A percentile compares a stretch with the other conserved stretches of the same genome.
These are phyloP conservation scores for Tolmerus cingulatus DNA, from an alignment of 2,888 invertebrate species.

Conservation along the genomic window DNA sequence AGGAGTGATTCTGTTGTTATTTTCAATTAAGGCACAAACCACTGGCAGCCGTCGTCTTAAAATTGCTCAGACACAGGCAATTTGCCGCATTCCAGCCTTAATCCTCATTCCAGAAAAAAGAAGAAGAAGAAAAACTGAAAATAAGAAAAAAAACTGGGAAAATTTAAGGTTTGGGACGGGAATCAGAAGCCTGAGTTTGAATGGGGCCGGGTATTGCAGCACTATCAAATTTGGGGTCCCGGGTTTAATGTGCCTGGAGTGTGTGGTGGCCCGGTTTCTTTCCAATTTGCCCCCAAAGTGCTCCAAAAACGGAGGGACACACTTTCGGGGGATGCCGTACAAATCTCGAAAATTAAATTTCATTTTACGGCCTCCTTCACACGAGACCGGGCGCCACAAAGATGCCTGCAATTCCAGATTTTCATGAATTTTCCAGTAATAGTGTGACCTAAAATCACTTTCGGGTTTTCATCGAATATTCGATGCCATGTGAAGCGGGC, in stretches of 20 bases:
- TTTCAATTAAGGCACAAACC: conserved; percentile 14
- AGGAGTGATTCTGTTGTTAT: background rate
- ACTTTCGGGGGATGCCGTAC: conserved; percentile 7
- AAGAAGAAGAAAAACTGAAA: background rate
- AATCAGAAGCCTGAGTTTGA: background rate
- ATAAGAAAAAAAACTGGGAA: background rate
- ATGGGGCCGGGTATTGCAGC: background rate
- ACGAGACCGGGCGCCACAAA: background rate
- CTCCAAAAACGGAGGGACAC: background rate
- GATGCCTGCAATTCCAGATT: conserved; percentile 17
- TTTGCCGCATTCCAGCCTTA: background rate
- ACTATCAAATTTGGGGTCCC: background rate
- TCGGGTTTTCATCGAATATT: conserved; percentile 39
- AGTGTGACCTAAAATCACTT: conserved; percentile 41
- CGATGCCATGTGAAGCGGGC: background rate
- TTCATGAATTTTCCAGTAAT: conserved; percentile 42
- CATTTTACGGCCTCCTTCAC: conserved; percentile 40
- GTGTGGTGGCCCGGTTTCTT: background rate
- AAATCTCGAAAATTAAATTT: conserved; percentile 41
- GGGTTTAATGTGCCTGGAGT: background rate
- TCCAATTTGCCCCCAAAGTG: conserved; percentile 24
- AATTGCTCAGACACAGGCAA: background rate
- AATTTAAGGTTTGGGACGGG: background rate
- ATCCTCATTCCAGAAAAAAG: background rate
- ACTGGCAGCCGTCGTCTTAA: background rate